Conservation (phyloP, 2,113 vertebrate species). For the Triplophysa tibetana region DNA sequence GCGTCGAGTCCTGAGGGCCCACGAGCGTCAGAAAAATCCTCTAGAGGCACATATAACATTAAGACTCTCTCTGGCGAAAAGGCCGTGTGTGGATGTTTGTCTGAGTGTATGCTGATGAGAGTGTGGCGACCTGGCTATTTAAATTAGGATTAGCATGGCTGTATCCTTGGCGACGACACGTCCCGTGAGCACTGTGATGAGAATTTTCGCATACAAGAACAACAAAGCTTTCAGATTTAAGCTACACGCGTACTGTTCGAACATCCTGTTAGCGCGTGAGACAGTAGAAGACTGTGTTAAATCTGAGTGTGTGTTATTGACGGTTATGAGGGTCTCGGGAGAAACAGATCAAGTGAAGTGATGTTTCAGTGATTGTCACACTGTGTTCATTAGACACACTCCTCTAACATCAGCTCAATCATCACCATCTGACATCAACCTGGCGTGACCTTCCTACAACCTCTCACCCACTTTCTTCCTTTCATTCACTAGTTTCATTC, state of each 20-base stretch:
- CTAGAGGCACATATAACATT: constrained; percentile 44
- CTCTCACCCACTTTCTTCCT: neutral
- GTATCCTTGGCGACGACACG: constrained; percentile 57
- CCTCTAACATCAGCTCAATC: constrained; percentile 34
- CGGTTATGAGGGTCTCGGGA: neutral
- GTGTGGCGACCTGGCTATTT: constrained; percentile 50
- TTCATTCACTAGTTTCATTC: constrained; percentile 11
- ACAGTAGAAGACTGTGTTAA: no score
- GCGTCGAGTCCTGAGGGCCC: constrained; percentile 18
- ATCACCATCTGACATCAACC: constrained; percentile 50
- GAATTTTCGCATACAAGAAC: neutral
- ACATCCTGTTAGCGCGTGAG: no score
- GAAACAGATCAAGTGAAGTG: neutral
- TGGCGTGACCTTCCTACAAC: neutral
- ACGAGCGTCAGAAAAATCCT: neutral
- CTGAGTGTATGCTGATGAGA: neutral
- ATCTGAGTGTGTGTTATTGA: no score
- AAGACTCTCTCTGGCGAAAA: neutral
- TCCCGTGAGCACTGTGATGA: neutral
- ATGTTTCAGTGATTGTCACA: no score
- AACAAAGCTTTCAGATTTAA: neutral
- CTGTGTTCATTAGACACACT: neutral
- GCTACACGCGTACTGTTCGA: no score
- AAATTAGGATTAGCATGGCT: constrained; percentile 39
- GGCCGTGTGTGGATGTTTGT: neutral